phyloP scores from a whole-genome alignment of 2,888 invertebrate species.

The Scrobipalpa costella region DNA sequence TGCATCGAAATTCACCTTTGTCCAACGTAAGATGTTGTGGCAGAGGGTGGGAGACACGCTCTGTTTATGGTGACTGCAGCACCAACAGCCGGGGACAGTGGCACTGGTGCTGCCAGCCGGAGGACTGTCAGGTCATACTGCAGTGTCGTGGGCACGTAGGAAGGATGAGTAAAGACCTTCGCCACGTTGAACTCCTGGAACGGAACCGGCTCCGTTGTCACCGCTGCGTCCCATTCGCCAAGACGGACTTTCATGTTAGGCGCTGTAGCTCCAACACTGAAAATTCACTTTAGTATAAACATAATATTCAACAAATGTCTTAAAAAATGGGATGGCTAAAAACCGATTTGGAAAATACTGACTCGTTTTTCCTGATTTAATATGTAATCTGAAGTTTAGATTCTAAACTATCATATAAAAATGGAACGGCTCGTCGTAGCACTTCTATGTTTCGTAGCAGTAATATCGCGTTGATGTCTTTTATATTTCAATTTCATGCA shows the following conservation, averaged over 20 bases:
- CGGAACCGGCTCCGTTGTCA: constrained; percentile 83
- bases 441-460: too few species aligned
- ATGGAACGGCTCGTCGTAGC: too few species aligned
- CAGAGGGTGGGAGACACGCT: constrained; percentile 80
- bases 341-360: too few species aligned
- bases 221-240: constrained; percentile 88
- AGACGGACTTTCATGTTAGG: constrained; percentile 84
- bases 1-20: constrained; percentile 72
- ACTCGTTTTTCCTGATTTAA: too few species aligned
- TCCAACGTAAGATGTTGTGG: constrained; percentile 65
- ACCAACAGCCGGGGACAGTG: constrained; percentile 67
- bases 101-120: constrained; percentile 82
- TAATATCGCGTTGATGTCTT: too few species aligned
- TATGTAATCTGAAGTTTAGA: too few species aligned
- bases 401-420: neutral
- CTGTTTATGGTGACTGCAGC: constrained; percentile 81
- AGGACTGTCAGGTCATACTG: constrained; percentile 92
- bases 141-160: constrained; percentile 86
- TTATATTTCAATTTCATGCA: too few species aligned
- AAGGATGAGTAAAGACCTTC: constrained; percentile 82
- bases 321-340: too few species aligned
- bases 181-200: constrained; percentile 82
- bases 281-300: too few species aligned
- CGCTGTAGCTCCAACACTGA: constrained; percentile 69
- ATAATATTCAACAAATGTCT: too few species aligned